These are phyloP conservation scores for Gymnothorax javanicus DNA, from an alignment of 2,797 vertebrate genomes.

Conservation along the genomic window DNA sequence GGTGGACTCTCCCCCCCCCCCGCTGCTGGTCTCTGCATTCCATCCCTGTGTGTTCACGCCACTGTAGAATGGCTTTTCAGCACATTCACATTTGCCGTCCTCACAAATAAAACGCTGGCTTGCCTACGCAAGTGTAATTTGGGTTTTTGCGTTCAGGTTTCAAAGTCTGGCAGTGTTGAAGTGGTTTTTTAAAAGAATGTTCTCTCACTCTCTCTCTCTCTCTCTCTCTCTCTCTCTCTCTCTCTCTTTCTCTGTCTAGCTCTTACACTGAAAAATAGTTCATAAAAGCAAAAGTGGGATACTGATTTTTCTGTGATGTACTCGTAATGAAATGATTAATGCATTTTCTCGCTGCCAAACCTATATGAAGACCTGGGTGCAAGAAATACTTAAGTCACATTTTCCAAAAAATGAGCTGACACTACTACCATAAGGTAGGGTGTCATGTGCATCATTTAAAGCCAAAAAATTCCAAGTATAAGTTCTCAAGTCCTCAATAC, in stretches of 20 bases:
- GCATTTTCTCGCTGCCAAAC: not conserved
- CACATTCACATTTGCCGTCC: constrained; percentile 57
- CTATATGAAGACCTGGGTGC: not conserved
- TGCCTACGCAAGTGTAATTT: constrained; percentile 36
- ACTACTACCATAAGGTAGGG: too few relatives aligned
- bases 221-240: not conserved
- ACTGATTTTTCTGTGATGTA: not conserved
- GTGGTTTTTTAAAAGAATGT: not conserved
- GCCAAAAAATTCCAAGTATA: too few relatives aligned
- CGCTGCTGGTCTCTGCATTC: constrained; percentile 2
- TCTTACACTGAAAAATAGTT: not conserved
- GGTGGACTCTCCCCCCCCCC: not conserved
- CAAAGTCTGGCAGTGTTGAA: not conserved
- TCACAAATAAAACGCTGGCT: constrained; percentile 43
- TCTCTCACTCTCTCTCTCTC: not conserved
- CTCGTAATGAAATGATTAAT: not conserved
- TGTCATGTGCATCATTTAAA: too few relatives aligned
- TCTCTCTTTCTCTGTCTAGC: not conserved
- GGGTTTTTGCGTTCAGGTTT: constrained; percentile 17
- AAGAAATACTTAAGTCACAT: too few relatives aligned
- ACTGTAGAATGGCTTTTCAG: constrained; percentile 49
- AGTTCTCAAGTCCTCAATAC: too few relatives aligned
- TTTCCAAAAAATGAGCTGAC: too few relatives aligned
- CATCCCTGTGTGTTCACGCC: constrained; percentile 21
- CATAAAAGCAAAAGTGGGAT: not conserved